Conservation (phyloP, 2,113 vertebrate genomes). For the Damaliscus lunatus region DNA sequence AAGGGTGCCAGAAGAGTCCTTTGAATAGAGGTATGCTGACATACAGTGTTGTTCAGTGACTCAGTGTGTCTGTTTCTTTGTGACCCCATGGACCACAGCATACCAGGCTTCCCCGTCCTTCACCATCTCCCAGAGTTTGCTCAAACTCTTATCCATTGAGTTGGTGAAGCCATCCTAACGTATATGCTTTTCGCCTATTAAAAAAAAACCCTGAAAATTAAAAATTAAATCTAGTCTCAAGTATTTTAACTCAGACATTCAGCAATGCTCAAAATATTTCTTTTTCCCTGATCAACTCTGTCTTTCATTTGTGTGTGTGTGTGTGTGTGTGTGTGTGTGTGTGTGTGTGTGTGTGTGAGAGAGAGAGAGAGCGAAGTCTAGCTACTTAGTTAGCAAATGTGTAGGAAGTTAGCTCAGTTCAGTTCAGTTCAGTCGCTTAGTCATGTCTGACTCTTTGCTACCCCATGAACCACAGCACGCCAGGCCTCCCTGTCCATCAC, state of each 20-base stretch:
- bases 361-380: not conserved
- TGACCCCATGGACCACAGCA: not conserved
- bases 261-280: not conserved
- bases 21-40: not conserved
- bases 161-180: not conserved
- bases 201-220: not conserved
- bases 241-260: not conserved
- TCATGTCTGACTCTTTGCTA: not conserved
- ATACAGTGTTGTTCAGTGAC: not conserved
- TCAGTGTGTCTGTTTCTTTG: not conserved
- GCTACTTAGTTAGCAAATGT: not conserved
- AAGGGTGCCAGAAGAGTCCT: not conserved
- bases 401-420: not conserved
- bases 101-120: not conserved
- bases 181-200: not conserved
- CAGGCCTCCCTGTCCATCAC: not conserved
- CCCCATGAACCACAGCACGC: not conserved
- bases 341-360: no score
- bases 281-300: not conserved
- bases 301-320: not conserved
- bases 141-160: not conserved
- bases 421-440: not conserved
- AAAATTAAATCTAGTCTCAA: not conserved
- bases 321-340: not conserved
- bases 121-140: not conserved